Evolutionary conservation across 2,113 vertebrate genomes (phyloP), one percentile per base, ranked within the genome.

Genomic region (Epinephelus lanceolatus): DNA sequence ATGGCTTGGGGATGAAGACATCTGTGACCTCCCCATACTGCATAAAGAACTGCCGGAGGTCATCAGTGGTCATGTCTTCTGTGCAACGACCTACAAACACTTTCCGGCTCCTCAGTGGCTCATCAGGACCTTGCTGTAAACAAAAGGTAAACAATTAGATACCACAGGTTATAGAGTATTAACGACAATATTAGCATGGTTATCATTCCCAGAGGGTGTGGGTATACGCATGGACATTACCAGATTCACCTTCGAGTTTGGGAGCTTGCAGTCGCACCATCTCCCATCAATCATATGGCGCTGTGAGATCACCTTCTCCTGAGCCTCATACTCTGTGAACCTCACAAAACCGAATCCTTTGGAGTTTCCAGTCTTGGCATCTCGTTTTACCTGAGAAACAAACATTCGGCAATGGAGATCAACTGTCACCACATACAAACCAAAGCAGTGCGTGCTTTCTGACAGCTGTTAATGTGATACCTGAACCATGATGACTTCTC

Each of bases 401-500:
- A 47, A 51, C 1, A 7, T 14, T 2, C 3, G n/a, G 5, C 30
- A 33, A 73, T 49, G 18, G 76, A 14, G 1, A 23, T 21, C 15
- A 51, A 37, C 0, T 14, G 9, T 49, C 21, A 18, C 1, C 2
- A 23, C 37, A 30, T 7, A 10, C 30, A 72, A 65, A 2, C 7
- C 13, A 60, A 2, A 60, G 7, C 25, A 27, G 66, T 1, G 9
- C 27, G 17, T 3, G 3, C 56, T 45, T 25, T 9, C 23, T 49
- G 19, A 5, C 1, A 13, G 17, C 52, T 15, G 0, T 0, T 4
- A 4, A 49, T 51, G 33, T 19, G 1, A 92, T 95, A 99, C 98
- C 98, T 99, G 99, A 81, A 99, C 99, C 99, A 99, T 99, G 74
- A 99, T 97, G 71, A 99, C 98, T 93, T 99, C 99, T 73, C 99